These are phyloP conservation scores for Jacana jacana DNA, from an alignment of 2,113 vertebrate genomes.

Conservation along the genomic window DNA sequence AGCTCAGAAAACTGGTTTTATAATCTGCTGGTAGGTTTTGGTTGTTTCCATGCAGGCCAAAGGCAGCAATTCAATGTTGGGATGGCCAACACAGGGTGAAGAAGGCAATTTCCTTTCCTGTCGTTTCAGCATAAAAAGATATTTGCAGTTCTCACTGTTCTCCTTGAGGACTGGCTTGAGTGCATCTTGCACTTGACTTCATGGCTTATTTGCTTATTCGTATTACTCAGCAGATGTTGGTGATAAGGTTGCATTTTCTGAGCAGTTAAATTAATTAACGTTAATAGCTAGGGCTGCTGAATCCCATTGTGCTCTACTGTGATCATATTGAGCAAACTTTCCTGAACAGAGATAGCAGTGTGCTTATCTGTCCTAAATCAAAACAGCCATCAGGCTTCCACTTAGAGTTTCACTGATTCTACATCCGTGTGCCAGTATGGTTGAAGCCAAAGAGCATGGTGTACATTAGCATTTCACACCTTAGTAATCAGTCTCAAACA, in stretches of 20 bases:
- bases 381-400: background rate
- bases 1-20: background rate
- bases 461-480: background rate
- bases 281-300: background rate
- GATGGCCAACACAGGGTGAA: background rate
- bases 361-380: slow-evolving; percentile 5
- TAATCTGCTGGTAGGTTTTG: background rate
- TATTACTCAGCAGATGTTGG: background rate
- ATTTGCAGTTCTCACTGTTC: background rate
- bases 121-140: background rate
- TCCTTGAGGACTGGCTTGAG: background rate
- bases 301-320: background rate
- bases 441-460: background rate
- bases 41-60: background rate
- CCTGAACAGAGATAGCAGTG: background rate
- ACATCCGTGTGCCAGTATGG: background rate
- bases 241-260: background rate
- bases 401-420: background rate
- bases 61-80: background rate
- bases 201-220: background rate
- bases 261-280: background rate
- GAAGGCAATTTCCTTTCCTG: background rate
- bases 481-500: background rate
- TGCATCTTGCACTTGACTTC: background rate
- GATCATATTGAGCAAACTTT: background rate